Evolutionary conservation across 2,113 vertebrate species (phyloP), one percentile per base, ranked within the genome.

Genomic region (Corythornis madagascariensis): DNA sequence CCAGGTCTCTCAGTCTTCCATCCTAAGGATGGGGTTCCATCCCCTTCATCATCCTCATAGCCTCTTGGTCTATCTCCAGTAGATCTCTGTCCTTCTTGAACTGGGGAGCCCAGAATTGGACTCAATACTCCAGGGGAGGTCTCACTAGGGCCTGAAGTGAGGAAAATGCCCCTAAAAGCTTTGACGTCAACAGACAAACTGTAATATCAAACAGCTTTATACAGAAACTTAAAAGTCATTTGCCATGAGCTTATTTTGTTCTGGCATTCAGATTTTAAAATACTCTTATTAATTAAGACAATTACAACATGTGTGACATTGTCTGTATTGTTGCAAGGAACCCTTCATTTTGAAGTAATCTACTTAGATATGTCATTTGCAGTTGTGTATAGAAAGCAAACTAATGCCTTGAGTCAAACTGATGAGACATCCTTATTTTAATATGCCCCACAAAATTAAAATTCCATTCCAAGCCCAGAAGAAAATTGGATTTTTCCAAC

Each of bases 401-500:
- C 11, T 42, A 83, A 92, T 50, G 24, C 33, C 63, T 88, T 86
- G 69, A 38, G 73, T 90, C n/a, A 89, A 59, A 70, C 52, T 47
- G 42, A 65, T 83, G 60, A 88, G 50, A 83, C 47, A 80, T 20
- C 28, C 50, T 88, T 81, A 42, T 42, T 81, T 94, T 89, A 71
- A 89, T 50, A 87, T 53, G 10, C 19, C 20, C 19, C 43, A 77
- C 19, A 77, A 64, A 81, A 92, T 91, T 83, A 79, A 90, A 83
- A 94, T 84, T 90, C 65, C 22, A 48, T 93, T 93, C 35, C 56
- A 84, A 90, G 86, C 48, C 29, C 56, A 69, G 86, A 66, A 78
- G 42, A 84, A 90, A 90, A 91, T 61, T 33, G 31, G 82, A 87
- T 95, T 94, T 89, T 89, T 91, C 65, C 89, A 16, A 74, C 70